Conservation (phyloP, 2,888 invertebrate species). For the Caenorhabditis sp. region DNA sequence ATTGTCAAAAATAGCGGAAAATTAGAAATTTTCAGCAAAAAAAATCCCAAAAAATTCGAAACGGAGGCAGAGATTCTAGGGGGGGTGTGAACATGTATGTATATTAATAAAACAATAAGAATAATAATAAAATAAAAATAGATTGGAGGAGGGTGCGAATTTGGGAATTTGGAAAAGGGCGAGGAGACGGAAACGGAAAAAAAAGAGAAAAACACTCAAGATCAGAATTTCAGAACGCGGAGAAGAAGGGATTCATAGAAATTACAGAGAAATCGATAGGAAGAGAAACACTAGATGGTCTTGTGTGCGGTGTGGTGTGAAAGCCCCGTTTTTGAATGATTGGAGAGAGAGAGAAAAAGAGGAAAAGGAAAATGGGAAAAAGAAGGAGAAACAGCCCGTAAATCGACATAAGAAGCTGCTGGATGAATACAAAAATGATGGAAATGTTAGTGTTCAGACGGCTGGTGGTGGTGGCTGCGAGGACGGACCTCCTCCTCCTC, state of each 20-base stretch:
- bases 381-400: conserved; percentile 32
- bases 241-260: not conserved
- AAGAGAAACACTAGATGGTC: no score
- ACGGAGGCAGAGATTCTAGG: conserved; percentile 42
- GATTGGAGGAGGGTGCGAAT: no score
- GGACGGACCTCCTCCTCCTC: no score
- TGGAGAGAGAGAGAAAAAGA: conserved; percentile 18
- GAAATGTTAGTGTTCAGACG: conserved; percentile 21
- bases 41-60: conserved; percentile 23
- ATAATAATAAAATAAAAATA: conserved; percentile 13
- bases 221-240: conserved; percentile 8
- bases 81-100: conserved; percentile 48
- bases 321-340: conserved; percentile 59
- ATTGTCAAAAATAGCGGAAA: not conserved
- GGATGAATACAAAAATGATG: conserved; percentile 10
- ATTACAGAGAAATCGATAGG: no score
- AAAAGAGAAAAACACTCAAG: conserved; percentile 13
- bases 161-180: not conserved
- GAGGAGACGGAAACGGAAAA: not conserved
- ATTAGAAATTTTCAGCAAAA: conserved; percentile 12
- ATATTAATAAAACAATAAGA: conserved; percentile 56
- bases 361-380: conserved; percentile 10
- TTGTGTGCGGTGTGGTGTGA: conserved; percentile 25
- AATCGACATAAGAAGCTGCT: conserved; percentile 48
- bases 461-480: conserved; percentile 22